Conservation (phyloP, 2,888 invertebrate genomes). For the Furcula furcula region DNA sequence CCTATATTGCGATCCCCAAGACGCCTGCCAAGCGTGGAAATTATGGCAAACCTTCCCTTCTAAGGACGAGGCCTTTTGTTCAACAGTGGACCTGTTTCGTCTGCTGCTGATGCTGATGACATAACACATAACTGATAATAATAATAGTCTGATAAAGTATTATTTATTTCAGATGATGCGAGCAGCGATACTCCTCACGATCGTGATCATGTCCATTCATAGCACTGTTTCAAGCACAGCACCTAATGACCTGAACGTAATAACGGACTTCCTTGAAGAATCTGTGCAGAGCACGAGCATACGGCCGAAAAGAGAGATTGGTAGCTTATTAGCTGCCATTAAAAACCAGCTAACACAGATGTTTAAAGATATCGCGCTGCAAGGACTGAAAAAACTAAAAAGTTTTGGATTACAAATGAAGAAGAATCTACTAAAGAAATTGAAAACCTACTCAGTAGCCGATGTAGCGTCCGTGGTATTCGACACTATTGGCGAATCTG, state of each 20-base stretch:
- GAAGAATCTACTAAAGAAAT: conserved; percentile 42
- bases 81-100: too few relatives aligned
- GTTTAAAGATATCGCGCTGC: conserved; percentile 37
- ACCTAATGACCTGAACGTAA: background rate
- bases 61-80: too few relatives aligned
- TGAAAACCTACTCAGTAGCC: conserved; percentile 44
- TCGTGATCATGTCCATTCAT: conserved; percentile 1
- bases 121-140: too few relatives aligned
- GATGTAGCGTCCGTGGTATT: conserved; percentile 43
- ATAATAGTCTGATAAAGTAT: too few relatives aligned
- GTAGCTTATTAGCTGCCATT: conserved; percentile 33
- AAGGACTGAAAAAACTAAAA: conserved; percentile 34
- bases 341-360: conserved; percentile 47
- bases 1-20: too few relatives aligned
- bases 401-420: conserved; percentile 38
- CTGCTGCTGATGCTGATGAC: too few relatives aligned
- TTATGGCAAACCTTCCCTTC: too few relatives aligned
- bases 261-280: conserved; percentile 9
- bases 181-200: background rate
- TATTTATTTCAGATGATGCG: background rate
- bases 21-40: too few relatives aligned
- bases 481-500: conserved; percentile 43
- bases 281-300: conserved; percentile 9
- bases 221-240: conserved; percentile 1
- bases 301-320: conserved; percentile 25